Conservation (phyloP, 2,797 vertebrate genomes). For the Potorous gilbertii region DNA sequence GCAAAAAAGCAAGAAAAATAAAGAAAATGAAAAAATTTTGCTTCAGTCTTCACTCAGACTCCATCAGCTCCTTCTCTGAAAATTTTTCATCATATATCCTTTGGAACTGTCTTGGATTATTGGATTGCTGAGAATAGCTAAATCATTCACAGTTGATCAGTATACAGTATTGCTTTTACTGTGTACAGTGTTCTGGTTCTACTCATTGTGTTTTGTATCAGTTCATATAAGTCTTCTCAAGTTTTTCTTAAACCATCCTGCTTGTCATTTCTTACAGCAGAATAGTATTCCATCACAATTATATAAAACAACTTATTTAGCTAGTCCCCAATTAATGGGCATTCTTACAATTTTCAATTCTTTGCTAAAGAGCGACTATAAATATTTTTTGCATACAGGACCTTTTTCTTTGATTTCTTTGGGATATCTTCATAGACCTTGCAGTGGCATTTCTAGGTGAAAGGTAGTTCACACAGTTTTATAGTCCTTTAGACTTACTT, state of each 20-base stretch:
- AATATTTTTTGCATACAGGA: no score
- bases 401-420: background rate
- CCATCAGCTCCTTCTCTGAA: background rate
- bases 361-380: background rate
- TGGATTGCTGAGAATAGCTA: background rate
- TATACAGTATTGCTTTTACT: background rate
- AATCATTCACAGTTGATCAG: background rate
- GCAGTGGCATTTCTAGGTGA: background rate
- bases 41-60: background rate
- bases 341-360: background rate
- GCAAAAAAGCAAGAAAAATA: background rate
- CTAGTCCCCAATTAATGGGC: background rate
- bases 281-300: background rate
- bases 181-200: background rate
- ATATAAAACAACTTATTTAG: background rate
- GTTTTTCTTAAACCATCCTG: background rate
- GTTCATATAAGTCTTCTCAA: background rate
- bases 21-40: background rate
- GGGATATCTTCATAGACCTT: background rate
- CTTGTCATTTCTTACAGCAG: background rate
- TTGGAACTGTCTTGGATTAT: background rate
- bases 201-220: background rate
- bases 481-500: background rate
- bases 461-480: background rate
- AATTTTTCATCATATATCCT: background rate